These are phyloP conservation scores for Zaprionus bogoriensis DNA, from an alignment of 2,888 invertebrate species.

Conservation along the genomic window DNA sequence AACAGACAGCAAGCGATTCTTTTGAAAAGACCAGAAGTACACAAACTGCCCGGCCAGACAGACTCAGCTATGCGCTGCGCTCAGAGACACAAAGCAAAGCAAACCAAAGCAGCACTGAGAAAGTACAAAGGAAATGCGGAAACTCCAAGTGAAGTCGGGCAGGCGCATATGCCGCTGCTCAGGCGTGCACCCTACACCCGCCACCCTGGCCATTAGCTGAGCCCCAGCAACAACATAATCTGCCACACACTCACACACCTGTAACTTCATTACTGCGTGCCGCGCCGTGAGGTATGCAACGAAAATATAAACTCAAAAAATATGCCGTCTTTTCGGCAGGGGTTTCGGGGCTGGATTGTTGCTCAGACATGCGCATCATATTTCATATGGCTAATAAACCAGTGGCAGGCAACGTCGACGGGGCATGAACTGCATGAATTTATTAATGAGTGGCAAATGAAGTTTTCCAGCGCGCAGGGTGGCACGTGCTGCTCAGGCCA, in stretches of 20 bases:
- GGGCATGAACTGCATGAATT: slow-evolving; percentile 68
- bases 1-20: slow-evolving; percentile 13
- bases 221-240: slow-evolving; percentile 6
- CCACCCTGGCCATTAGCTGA: not conserved
- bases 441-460: slow-evolving; percentile 81
- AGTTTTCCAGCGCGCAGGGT: slow-evolving; percentile 55
- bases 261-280: slow-evolving; percentile 67
- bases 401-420: slow-evolving; percentile 24
- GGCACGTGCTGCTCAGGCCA: slow-evolving; percentile 23
- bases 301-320: slow-evolving; percentile 55
- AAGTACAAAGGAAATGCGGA: not conserved
- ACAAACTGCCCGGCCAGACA: not conserved
- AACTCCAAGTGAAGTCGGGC: not conserved
- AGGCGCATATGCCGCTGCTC: not conserved
- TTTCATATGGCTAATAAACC: slow-evolving; percentile 79
- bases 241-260: slow-evolving; percentile 44
- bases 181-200: not conserved
- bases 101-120: no score
- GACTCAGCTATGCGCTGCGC: not conserved
- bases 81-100: not conserved
- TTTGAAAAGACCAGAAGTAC: not conserved
- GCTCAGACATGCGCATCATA: slow-evolving; percentile 66
- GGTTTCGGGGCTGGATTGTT: slow-evolving; percentile 11
- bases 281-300: slow-evolving; percentile 58
- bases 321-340: slow-evolving; percentile 37